Evolutionary conservation across 1,140 invertebrate species (phyloP), one percentile per base, ranked within the genome.

Genomic region (Mamestra configurata): DNA sequence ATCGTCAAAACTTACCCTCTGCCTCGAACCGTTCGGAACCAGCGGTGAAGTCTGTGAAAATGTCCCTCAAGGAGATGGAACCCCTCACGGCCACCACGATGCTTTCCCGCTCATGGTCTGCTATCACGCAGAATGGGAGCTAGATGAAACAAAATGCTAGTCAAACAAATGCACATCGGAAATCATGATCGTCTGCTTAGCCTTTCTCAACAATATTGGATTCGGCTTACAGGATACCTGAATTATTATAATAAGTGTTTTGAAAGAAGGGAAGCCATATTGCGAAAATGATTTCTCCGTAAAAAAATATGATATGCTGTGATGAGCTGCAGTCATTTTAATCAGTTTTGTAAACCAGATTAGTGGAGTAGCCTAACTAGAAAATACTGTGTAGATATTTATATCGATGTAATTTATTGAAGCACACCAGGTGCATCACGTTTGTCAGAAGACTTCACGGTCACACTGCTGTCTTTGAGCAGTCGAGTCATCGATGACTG

Each of bases 31-130:
- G 95, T 66, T 97, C 97, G 11, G 97, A 97, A 27, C 97, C 97
- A 4, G 98, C 98, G 3, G 97, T 97, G 72, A 99, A 95, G 91
- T 99, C 98, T 0, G 98, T 98, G 79, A 99, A 97, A n/a, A 98
- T 96, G 95, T 99, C 98, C 84, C 98, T 95, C 13, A 98, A 89
- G 0, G 98, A 98, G 66, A 99, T 96, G 0, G 98, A 98, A 13
- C 98, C 98, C 79, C 98, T 95, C 55, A 99, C 97, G 1, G 97
- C 96, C 27, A 99, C 96, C 7, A 99, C 98, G 73, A 99, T 97
- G 79, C 96, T 97, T 61, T 97, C 96, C 0, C 97, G 97, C 82
- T 97, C 96, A 89, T 98, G 98, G 91, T 99, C 98, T 0, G 97
- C 96, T 78, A 98, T 96, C 43, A 99, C 97, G 89, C 97, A 98